Conservation (phyloP, 92 coral and sea anemone genomes). For the Virgularia gustaviana region DNA sequence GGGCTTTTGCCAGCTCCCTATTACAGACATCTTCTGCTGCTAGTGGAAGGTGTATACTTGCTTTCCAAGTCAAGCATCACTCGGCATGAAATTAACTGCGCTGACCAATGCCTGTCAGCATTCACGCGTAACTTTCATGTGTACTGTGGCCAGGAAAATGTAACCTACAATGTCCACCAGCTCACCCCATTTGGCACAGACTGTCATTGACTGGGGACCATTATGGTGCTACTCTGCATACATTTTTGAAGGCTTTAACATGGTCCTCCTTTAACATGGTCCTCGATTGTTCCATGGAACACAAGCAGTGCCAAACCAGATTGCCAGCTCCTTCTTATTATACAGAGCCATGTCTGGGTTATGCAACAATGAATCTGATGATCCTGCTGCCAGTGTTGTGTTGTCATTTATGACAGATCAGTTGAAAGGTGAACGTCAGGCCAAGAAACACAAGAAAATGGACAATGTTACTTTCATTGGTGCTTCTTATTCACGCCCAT, state of each 20-base stretch:
- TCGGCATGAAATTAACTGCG: conserved; percentile 15
- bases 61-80: conserved; percentile 51
- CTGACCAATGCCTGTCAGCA: neutral
- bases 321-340: conserved; percentile 4
- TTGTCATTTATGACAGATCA: conserved; percentile 12
- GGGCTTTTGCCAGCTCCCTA: conserved; percentile 37
- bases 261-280: conserved; percentile 4
- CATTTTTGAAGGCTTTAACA: conserved; percentile 10
- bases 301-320: conserved; percentile 24
- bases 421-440: neutral
- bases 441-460: conserved; percentile 6
- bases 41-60: conserved; percentile 50
- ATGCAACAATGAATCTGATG: neutral
- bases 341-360: neutral
- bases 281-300: conserved; percentile 17
- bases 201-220: conserved; percentile 25
- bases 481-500: conserved; percentile 14
- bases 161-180: conserved; percentile 12
- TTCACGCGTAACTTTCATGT: neutral
- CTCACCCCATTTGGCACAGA: conserved; percentile 22
- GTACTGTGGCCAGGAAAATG: neutral
- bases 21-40: conserved; percentile 50
- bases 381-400: neutral
- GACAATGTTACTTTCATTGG: conserved; percentile 10
- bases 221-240: conserved; percentile 14